Percentiles rank a stretch among this genome's conserved stretches.
Conservation (phyloP, 2,113 vertebrate genomes). For the Corythaeola cristata region DNA sequence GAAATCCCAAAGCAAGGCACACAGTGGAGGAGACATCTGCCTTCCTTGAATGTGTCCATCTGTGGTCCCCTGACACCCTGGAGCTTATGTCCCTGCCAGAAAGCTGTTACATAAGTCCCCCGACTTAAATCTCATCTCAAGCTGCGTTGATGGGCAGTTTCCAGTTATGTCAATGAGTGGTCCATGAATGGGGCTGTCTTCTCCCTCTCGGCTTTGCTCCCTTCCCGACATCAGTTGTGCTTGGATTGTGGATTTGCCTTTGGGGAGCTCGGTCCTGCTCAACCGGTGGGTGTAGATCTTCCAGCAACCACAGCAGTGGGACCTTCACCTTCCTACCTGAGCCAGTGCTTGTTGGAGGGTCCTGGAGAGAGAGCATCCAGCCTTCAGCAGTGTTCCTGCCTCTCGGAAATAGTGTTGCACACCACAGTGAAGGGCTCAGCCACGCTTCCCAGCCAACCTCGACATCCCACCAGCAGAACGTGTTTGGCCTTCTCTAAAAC, state of each 20-base stretch:
- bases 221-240: accelerated
- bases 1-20: slow-evolving; percentile 59
- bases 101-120: slow-evolving; percentile 37
- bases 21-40: slow-evolving; percentile 58
- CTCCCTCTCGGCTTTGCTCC: neutral
- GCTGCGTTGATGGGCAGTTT: slow-evolving; percentile 22
- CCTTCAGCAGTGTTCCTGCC: neutral
- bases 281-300: neutral
- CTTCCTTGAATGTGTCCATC: slow-evolving; percentile 66
- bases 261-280: neutral
- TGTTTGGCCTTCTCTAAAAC: neutral
- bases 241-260: neutral
- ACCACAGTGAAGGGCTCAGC: accelerated
- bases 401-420: neutral
- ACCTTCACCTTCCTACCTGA: neutral
- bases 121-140: slow-evolving; percentile 27
- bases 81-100: slow-evolving; percentile 42
- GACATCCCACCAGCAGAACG: neutral
- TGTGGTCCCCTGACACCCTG: slow-evolving; percentile 43
- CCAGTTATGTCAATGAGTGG: neutral
- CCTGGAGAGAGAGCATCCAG: neutral
- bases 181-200: neutral
- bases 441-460: neutral
- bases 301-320: neutral
- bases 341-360: neutral